Conservation (phyloP, 2,888 invertebrate species). For the Myathropa florea region DNA sequence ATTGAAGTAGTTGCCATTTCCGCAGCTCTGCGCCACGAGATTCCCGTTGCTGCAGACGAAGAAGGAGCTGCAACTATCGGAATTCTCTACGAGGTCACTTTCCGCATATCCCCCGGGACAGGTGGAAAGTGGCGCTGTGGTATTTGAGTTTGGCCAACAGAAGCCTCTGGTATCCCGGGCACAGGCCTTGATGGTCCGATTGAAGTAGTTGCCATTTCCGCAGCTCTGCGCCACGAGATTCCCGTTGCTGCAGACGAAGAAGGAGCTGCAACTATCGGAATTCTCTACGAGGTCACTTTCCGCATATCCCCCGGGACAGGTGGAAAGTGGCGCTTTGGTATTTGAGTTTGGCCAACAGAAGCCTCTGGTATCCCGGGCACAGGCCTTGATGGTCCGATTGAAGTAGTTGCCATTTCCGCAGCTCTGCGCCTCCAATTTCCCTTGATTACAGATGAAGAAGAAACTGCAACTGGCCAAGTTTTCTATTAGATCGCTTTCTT, state of each 20-base stretch:
- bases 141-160: too few species aligned
- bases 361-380: neutral
- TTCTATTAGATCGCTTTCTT: constrained; percentile 69
- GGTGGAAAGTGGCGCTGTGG: too few species aligned
- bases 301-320: constrained; percentile 72
- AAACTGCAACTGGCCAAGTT: constrained; percentile 72
- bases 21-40: constrained; percentile 19
- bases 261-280: constrained; percentile 72
- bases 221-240: constrained; percentile 63
- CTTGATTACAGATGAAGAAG: constrained; percentile 72
- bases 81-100: constrained; percentile 17
- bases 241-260: constrained; percentile 72
- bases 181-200: neutral
- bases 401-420: constrained; percentile 37
- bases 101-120: constrained; percentile 65
- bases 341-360: constrained; percentile 32
- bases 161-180: neutral
- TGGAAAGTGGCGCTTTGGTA: too few species aligned
- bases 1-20: constrained; percentile 17
- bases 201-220: neutral
- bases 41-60: constrained; percentile 32
- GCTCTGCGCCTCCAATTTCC: constrained; percentile 57
- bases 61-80: constrained; percentile 1
- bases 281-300: constrained; percentile 72
- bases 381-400: neutral